A percentile compares a stretch with the other conserved stretches of the same genome.
These are phyloP conservation scores for Rhinogobius similis DNA, from an alignment of 2,113 vertebrate genomes.

Conservation along the genomic window DNA sequence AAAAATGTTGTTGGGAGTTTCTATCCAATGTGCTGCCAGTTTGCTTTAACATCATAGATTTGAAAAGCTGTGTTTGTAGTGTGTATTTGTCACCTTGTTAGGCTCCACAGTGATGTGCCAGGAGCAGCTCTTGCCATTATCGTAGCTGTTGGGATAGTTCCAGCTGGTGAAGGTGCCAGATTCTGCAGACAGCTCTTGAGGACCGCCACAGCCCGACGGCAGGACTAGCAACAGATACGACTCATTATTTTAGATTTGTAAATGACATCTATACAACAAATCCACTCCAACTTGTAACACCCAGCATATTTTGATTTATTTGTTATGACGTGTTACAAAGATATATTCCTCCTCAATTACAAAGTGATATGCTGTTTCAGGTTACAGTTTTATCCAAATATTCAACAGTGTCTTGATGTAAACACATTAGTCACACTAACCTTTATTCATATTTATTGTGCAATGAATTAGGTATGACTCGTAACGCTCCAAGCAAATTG, in stretches of 20 bases:
- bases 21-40: no score
- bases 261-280: background rate
- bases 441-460: constrained; percentile 1
- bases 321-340: background rate
- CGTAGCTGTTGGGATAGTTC: constrained; percentile 75
- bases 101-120: constrained; percentile 78
- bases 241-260: background rate
- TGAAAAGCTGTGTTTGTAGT: background rate
- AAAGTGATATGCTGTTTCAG: background rate
- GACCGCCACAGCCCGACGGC: constrained; percentile 61
- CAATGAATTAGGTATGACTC: background rate
- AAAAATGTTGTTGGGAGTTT: no score
- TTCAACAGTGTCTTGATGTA: background rate
- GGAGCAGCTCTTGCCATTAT: constrained; percentile 70
- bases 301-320: background rate
- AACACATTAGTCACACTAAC: background rate
- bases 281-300: background rate
- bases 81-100: constrained; percentile 67
- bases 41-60: no score
- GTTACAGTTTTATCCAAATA: background rate
- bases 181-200: constrained; percentile 59
- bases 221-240: background rate
- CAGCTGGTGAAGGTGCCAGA: constrained; percentile 74
- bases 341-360: background rate
- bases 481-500: constrained; percentile 18